Percentiles rank a stretch among this genome's conserved stretches.
phyloP scores from a whole-genome alignment of 2,797 vertebrate species.

The Sciurus vulgaris region DNA sequence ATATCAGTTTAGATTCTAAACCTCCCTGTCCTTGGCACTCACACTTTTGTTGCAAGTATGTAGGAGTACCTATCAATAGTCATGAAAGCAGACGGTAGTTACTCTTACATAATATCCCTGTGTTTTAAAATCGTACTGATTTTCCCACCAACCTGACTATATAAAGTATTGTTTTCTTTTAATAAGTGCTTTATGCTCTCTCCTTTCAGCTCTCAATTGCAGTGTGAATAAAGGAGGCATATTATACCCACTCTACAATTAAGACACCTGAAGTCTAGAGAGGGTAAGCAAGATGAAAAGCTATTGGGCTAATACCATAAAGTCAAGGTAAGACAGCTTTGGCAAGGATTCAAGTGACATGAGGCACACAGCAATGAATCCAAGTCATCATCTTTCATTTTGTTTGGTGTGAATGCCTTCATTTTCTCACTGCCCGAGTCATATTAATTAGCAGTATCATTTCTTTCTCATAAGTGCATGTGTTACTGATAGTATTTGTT shows the following conservation, averaged over 20 bases:
- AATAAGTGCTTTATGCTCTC: not conserved
- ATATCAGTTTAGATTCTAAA: accelerated
- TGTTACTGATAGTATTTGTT: constrained; percentile 26
- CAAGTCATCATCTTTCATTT: not conserved
- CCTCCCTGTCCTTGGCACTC: not conserved
- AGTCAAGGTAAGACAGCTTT: not conserved
- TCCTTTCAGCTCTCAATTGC: not conserved
- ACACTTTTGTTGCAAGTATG: not conserved
- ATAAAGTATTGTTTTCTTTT: not conserved
- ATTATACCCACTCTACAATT: not conserved
- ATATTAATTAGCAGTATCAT: not conserved
- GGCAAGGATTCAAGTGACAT: not conserved
- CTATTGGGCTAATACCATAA: not conserved
- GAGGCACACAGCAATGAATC: too few species aligned
- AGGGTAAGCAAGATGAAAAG: not conserved
- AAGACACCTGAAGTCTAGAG: not conserved
- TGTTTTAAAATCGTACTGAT: not conserved
- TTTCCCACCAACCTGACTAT: not conserved
- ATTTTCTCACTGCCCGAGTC: not conserved
- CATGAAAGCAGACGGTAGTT: not conserved
- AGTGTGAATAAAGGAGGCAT: not conserved
- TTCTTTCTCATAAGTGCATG: not conserved
- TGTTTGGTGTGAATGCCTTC: not conserved
- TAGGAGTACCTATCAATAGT: not conserved
- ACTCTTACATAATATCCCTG: not conserved